Evolutionary conservation across 2,113 vertebrate species (phyloP).

Genomic region (Chaenogobius annularis): DNA sequence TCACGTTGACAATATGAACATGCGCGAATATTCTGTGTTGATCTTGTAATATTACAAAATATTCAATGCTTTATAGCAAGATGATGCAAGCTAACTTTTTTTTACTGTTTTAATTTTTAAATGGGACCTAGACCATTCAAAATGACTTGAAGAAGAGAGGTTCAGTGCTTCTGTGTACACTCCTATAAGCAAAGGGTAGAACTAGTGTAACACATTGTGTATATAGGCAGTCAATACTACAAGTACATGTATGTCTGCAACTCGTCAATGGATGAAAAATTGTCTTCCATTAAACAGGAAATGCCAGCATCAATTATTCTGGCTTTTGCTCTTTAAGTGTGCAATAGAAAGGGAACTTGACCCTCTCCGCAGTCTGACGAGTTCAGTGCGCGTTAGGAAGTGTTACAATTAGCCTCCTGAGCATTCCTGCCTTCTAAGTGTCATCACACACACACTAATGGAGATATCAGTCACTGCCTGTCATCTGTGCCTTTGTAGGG

Average conservation of each 20-base stretch:
- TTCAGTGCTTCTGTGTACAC: not conserved
- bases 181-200: not conserved
- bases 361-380: slow-evolving; percentile 29
- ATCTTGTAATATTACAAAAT: not conserved
- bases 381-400: slow-evolving; percentile 34
- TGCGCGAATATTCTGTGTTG: slow-evolving; percentile 4
- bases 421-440: slow-evolving; percentile 32
- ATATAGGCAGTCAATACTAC: not conserved
- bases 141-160: not conserved
- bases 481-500: slow-evolving; percentile 29
- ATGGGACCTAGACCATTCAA: not conserved
- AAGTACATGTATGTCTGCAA: not conserved
- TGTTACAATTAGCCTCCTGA: slow-evolving; percentile 48
- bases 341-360: slow-evolving; percentile 5
- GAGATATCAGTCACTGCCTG: slow-evolving; percentile 50
- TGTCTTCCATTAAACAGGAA: not conserved
- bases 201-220: not conserved
- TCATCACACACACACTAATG: slow-evolving; percentile 47
- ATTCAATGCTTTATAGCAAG: slow-evolving; percentile 29
- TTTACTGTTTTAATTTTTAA: not conserved
- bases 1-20: slow-evolving; percentile 17
- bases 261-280: not conserved
- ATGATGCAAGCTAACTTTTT: not conserved
- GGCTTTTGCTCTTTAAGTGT: not conserved
- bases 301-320: not conserved